phyloP scores from a whole-genome alignment of 2,797 vertebrate genomes.

The Anabas testudineus region DNA sequence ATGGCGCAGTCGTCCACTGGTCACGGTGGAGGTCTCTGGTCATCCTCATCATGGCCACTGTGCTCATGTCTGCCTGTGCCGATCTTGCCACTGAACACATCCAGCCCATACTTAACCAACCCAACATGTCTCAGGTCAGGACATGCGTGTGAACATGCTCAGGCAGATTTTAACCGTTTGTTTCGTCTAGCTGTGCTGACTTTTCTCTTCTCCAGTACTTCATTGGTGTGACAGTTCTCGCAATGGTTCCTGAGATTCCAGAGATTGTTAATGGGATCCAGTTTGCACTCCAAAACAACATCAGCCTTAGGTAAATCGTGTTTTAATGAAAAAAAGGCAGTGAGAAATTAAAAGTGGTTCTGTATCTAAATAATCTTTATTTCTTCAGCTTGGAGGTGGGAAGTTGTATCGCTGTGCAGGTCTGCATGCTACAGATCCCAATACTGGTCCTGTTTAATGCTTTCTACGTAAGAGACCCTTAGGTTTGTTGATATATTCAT shows the following conservation, averaged over 20 bases:
- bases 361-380: constrained; percentile 1
- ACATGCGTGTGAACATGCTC: rapidly evolving
- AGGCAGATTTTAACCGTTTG: background rate
- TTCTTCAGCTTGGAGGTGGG: constrained; percentile 90
- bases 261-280: constrained; percentile 94
- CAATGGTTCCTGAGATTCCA: constrained; percentile 92
- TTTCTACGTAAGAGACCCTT: constrained; percentile 87
- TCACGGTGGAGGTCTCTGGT: constrained; percentile 87
- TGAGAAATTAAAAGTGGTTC: background rate
- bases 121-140: constrained; percentile 89
- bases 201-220: constrained; percentile 84
- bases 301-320: constrained; percentile 88
- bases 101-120: constrained; percentile 88
- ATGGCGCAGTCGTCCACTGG: constrained; percentile 85
- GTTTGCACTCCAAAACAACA: constrained; percentile 92
- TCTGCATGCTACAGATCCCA: constrained; percentile 96
- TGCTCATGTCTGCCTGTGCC: constrained; percentile 90
- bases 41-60: constrained; percentile 87
- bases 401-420: constrained; percentile 91
- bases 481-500: constrained; percentile 13
- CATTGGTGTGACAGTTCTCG: constrained; percentile 89
- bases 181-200: background rate
- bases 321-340: background rate
- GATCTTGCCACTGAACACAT: constrained; percentile 92
- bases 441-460: constrained; percentile 90